Evolutionary conservation across 2,113 vertebrate genomes (phyloP), one percentile per base, ranked within the genome.

Genomic region (Struthidea cinerea): DNA sequence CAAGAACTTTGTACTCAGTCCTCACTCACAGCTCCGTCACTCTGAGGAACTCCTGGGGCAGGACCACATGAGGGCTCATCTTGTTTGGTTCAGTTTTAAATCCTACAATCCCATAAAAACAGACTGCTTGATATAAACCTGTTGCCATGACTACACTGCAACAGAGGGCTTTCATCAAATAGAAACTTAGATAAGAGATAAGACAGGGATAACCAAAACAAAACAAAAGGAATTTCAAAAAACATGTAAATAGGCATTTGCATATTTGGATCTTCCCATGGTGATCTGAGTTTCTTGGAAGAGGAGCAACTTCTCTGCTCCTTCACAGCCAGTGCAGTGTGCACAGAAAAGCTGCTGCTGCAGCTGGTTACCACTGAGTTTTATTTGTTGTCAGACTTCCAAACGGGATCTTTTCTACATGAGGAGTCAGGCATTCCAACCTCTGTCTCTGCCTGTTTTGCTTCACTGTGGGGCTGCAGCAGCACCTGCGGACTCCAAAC

Each of bases 81-180:
- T 26, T 46, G 22, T 73, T 82, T 69, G 64, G 5, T 50, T 77
- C 81, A 11, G 73, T 59, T 81, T 84, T 44, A 50, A 65, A 85
- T 69, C 81, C 81, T 23, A 6, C 77, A 78, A 55, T 73, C 92
- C 96, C 84, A 85, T 44, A 76, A 92, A 69, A 94, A 77, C 73
- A 96, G 44, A 44, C 16, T 64, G 4, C 41, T 65, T 52, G 32
- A 50, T 85, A 41, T n/a, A 56, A 94, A 94, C 76, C 82, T 35
- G 86, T 74, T 94, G 93, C 65, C 63, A 55, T 52, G 87, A 20
- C 92, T 90, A 57, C 76, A 7, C 50, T 39, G 76, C 91, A 93
- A 93, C 46, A 94, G 61, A 75, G 81, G 16, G 68, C 87, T 94
- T 88, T 73, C 59, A 96, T 94, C 93, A 93, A 86, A 88, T 78